Percentiles rank a stretch among this genome's conserved stretches.
Conservation (phyloP, 2,113 vertebrate species). For the Rostratula benghalensis region DNA sequence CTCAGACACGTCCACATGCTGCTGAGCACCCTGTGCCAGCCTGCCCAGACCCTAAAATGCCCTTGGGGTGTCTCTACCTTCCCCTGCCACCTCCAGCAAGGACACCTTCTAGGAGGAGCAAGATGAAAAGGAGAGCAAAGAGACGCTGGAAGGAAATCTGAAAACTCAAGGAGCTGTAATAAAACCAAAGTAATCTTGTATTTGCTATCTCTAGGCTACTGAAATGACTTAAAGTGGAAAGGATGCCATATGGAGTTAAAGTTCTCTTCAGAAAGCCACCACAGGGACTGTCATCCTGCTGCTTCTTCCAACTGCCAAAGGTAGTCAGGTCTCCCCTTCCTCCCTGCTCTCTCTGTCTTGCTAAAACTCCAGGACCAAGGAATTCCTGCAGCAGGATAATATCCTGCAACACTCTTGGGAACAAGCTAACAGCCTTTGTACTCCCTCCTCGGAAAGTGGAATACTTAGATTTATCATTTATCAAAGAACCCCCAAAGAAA, state of each 20-base stretch:
- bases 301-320: background rate
- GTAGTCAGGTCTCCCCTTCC: background rate
- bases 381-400: background rate
- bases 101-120: background rate
- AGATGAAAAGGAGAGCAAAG: background rate
- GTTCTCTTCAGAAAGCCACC: background rate
- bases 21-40: rapidly evolving
- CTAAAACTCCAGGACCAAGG: background rate
- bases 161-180: background rate
- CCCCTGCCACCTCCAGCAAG: background rate
- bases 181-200: background rate
- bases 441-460: background rate
- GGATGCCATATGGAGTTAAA: background rate
- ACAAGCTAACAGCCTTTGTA: background rate
- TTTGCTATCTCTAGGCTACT: background rate
- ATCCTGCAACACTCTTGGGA: background rate
- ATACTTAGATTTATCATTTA: background rate
- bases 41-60: background rate
- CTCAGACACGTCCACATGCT: rapidly evolving
- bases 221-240: background rate
- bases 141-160: background rate
- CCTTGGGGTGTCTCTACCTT: background rate
- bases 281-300: background rate
- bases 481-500: background rate
- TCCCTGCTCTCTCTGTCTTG: background rate